These are phyloP conservation scores for Creontiades dilutus DNA, from an alignment of 2,888 invertebrate genomes.

Conservation along the genomic window DNA sequence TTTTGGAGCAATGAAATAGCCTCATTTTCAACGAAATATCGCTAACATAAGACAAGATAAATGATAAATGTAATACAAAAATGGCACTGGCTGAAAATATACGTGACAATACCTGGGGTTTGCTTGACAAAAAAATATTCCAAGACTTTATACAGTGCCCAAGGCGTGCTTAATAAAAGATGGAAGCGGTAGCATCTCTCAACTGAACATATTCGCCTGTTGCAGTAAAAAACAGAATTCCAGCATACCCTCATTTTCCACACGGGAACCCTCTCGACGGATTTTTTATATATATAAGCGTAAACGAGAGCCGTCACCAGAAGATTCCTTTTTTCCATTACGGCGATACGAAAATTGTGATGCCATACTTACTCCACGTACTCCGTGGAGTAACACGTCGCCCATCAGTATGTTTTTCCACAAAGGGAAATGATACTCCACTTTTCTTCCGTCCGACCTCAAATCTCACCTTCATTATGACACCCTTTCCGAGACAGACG, in stretches of 20 bases:
- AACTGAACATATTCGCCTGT: neutral
- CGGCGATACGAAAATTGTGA: slow-evolving; percentile 23
- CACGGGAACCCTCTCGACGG: neutral
- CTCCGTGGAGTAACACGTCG: neutral
- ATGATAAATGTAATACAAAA: too few relatives aligned
- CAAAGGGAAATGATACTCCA: slow-evolving; percentile 10
- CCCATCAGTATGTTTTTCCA: neutral
- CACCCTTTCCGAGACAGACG: slow-evolving; percentile 39
- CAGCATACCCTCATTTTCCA: slow-evolving; percentile 20
- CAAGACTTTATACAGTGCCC: too few relatives aligned
- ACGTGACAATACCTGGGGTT: too few relatives aligned
- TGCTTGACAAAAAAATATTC: too few relatives aligned
- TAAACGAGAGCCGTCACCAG: neutral
- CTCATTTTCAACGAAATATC: too few relatives aligned
- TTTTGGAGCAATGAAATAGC: too few relatives aligned
- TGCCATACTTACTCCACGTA: neutral
- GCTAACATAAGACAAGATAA: too few relatives aligned
- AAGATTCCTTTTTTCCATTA: slow-evolving; percentile 28
- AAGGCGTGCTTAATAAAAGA: neutral
- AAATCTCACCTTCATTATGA: slow-evolving; percentile 39
- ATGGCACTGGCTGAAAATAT: too few relatives aligned
- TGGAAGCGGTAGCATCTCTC: neutral
- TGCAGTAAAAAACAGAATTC: slow-evolving; percentile 5
- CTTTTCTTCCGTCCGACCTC: slow-evolving; percentile 24
- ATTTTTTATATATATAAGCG: neutral